Evolutionary conservation across 2,797 vertebrate genomes (phyloP), one percentile per base, ranked within the genome.

Genomic region (Phyllotis vaccarum): DNA sequence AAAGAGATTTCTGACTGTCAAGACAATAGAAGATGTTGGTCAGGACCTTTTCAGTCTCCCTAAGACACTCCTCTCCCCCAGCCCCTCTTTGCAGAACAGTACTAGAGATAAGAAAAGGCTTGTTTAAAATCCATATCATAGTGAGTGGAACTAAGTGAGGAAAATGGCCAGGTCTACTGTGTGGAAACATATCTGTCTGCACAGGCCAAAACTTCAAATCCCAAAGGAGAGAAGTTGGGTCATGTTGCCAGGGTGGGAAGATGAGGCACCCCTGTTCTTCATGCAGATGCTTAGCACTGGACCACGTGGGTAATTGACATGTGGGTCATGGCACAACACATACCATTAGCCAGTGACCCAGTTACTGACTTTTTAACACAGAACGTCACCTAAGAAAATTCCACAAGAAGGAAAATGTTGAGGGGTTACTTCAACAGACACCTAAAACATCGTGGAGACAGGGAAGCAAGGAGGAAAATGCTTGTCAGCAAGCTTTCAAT

Each of bases 361-460:
- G 49, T 37, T 27, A 40, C 22, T 52, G 79, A 37, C 43, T 22
- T 76, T 79, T 93, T 56, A 34, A 34, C 80, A 89, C 37, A 64
- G 75, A 75, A 34, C 80, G 64, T 83, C 85, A 90, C 80, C 70
- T n/a, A 86, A 56, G 34, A 85, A 86, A 75, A 82, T 72, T 75
- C 46, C 91, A 70, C 1, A 19, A 66, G 86, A 83, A 89, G 81
- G 52, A 80, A 68, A 86, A 70, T 68, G 16, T 8, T 46, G 88
- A 40, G n/a, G 34, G 46, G 13, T 82, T 93, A 85, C 79, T 93
- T 88, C 78, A 82, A 43, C 49, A 93, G 81, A 72, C 40, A 56
- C 70, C 60, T 70, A 43, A 89, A 87, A 34, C 49, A 34, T 74
- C n/a, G 89, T 89, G 52, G 46, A 58, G 75, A 80, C 66, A 86